phyloP scores from a whole-genome alignment of 2,797 vertebrate genomes.

The Morus bassanus region DNA sequence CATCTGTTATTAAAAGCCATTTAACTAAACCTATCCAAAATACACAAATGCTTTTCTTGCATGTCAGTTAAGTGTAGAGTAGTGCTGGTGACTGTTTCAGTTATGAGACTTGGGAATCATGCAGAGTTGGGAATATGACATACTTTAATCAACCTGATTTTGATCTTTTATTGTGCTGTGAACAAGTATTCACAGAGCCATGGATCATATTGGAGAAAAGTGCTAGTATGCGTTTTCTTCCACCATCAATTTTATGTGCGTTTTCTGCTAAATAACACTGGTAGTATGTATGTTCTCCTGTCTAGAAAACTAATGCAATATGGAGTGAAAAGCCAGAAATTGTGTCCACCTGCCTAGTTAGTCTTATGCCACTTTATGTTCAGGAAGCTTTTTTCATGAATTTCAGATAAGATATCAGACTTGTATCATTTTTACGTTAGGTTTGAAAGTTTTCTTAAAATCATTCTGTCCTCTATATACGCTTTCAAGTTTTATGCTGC shows the following conservation, averaged over 20 bases:
- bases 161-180: neutral
- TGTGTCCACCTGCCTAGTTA: neutral
- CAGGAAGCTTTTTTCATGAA: neutral
- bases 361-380: neutral
- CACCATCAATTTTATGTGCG: neutral
- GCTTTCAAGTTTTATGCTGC: neutral
- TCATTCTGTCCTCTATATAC: neutral
- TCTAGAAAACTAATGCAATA: neutral
- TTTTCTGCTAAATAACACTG: neutral
- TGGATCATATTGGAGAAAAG: neutral
- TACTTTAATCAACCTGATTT: neutral
- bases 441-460: neutral
- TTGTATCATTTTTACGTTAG: neutral
- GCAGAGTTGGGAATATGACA: neutral
- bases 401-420: neutral
- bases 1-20: neutral
- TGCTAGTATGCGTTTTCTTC: neutral
- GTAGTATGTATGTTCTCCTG: neutral
- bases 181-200: neutral
- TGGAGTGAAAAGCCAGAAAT: neutral
- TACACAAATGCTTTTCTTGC: rapidly evolving
- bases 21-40: neutral
- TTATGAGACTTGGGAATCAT: rapidly evolving
- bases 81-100: neutral
- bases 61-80: neutral